phyloP scores from a whole-genome alignment of 2,797 vertebrate genomes.

The Triplophysa yarkandensis region DNA sequence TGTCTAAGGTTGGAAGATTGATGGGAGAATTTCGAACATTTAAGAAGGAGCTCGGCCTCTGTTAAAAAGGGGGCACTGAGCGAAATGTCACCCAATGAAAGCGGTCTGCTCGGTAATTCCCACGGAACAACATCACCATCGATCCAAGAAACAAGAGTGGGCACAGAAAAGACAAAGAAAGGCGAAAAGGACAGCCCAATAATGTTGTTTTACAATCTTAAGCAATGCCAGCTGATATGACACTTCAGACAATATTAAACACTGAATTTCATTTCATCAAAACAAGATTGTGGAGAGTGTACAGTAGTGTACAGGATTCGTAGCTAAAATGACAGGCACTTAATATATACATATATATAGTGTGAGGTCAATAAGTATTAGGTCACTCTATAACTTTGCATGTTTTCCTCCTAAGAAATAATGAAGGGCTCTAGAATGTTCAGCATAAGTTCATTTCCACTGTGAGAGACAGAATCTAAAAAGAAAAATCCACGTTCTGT shows the following conservation, averaged over 20 bases:
- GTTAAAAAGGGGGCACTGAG: conserved; percentile 55
- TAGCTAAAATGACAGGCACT: too few relatives aligned
- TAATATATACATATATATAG: too few relatives aligned
- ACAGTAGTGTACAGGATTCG: too few relatives aligned
- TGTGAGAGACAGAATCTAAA: too few relatives aligned
- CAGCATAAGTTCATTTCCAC: too few relatives aligned
- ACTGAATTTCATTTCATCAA: too few relatives aligned
- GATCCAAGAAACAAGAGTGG: conserved; percentile 58
- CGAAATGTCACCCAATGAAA: conserved; percentile 62
- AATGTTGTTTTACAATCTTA: conserved; percentile 26
- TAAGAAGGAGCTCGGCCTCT: conserved; percentile 49
- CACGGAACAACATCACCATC: conserved; percentile 52
- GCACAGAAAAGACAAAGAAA: conserved; percentile 51
- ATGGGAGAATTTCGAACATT: conserved; percentile 59
- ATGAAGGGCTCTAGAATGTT: too few relatives aligned
- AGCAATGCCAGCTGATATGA: background rate
- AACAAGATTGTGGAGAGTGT: too few relatives aligned
- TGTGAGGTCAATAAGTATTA: too few relatives aligned
- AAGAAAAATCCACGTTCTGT: too few relatives aligned
- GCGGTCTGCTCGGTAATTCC: conserved; percentile 55
- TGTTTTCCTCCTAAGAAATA: too few relatives aligned
- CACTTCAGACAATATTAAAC: background rate
- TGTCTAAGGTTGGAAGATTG: conserved; percentile 53
- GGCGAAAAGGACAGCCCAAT: conserved; percentile 41
- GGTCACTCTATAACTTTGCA: too few relatives aligned